Percentiles rank a stretch among this genome's conserved stretches.
phyloP scores from a whole-genome alignment of 53 echinoderm and acorn worm genomes.

The Luidia sarsii region DNA sequence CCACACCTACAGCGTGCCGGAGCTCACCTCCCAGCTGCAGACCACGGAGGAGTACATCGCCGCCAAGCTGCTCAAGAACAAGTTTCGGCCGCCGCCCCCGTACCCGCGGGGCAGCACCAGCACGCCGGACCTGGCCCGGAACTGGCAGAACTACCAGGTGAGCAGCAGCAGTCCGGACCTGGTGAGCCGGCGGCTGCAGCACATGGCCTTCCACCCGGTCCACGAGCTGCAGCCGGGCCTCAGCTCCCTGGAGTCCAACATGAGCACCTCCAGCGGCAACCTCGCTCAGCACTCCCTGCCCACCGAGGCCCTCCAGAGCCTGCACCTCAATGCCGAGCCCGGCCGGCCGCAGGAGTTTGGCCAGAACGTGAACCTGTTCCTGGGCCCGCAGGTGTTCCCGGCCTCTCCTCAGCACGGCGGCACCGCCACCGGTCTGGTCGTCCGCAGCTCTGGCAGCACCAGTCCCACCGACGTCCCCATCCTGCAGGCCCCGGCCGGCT shows the following conservation, averaged over 20 bases:
- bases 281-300: slow-evolving; percentile 88
- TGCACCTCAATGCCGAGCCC: slow-evolving; percentile 55
- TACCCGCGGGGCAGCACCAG: slow-evolving; percentile 96
- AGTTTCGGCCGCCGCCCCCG: slow-evolving; percentile 90
- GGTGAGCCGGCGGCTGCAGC: slow-evolving; percentile 76
- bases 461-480: slow-evolving; percentile 65
- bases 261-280: slow-evolving; percentile 69
- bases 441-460: slow-evolving; percentile 30
- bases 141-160: slow-evolving; percentile 71
- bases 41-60: slow-evolving; percentile 95
- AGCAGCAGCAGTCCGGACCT: slow-evolving; percentile 98
- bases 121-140: slow-evolving; percentile 89
- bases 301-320: slow-evolving; percentile 82
- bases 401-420: slow-evolving; percentile 38
- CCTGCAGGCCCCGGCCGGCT: slow-evolving; percentile 63
- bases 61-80: slow-evolving; percentile 89
- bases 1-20: slow-evolving; percentile 95
- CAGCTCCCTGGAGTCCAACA: slow-evolving; percentile 28
- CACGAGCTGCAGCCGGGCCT: slow-evolving; percentile 54
- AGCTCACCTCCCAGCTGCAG: slow-evolving; percentile 82
- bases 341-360: slow-evolving; percentile 46
- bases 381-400: slow-evolving; percentile 46
- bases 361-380: slow-evolving; percentile 31
- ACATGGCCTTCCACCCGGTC: slow-evolving; percentile 68
- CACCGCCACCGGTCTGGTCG: slow-evolving; percentile 18